Conservation (phyloP, 2,113 vertebrate species). For the Dryoscopus gambensis region DNA sequence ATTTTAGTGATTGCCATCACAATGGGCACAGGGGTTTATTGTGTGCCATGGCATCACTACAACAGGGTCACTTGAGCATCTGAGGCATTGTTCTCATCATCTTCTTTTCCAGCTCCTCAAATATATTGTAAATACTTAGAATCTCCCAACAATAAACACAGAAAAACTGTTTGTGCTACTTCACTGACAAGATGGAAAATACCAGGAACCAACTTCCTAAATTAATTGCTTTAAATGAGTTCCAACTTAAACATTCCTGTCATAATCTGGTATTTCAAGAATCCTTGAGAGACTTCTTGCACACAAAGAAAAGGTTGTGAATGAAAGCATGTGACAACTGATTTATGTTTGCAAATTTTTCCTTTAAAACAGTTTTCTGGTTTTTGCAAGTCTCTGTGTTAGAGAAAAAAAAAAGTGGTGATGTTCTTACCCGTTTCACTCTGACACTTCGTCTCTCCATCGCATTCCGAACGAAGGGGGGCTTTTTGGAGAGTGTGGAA, state of each 20-base stretch:
- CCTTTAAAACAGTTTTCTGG: neutral
- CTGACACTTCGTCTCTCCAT: slow-evolving; percentile 92
- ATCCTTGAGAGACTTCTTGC: neutral
- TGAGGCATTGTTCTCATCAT: neutral
- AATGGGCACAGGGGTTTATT: neutral
- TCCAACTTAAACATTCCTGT: neutral
- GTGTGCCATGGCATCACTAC: neutral
- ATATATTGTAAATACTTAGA: neutral
- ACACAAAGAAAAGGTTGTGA: neutral
- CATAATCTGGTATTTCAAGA: neutral
- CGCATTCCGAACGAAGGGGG: slow-evolving; percentile 91
- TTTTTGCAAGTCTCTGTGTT: neutral
- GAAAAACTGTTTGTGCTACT: neutral
- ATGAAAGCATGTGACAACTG: neutral
- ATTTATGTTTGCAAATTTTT: neutral
- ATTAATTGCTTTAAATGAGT: neutral
- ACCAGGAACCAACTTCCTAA: neutral
- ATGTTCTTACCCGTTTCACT: slow-evolving; percentile 86
- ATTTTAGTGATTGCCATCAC: neutral
- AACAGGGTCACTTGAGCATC: neutral
- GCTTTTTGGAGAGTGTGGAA: slow-evolving; percentile 93
- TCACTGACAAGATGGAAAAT: neutral
- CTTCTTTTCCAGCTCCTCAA: neutral
- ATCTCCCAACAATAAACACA: neutral
- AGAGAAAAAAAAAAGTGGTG: neutral